phyloP scores from a whole-genome alignment of 2,797 vertebrate genomes.

The Liparis tanakae region DNA sequence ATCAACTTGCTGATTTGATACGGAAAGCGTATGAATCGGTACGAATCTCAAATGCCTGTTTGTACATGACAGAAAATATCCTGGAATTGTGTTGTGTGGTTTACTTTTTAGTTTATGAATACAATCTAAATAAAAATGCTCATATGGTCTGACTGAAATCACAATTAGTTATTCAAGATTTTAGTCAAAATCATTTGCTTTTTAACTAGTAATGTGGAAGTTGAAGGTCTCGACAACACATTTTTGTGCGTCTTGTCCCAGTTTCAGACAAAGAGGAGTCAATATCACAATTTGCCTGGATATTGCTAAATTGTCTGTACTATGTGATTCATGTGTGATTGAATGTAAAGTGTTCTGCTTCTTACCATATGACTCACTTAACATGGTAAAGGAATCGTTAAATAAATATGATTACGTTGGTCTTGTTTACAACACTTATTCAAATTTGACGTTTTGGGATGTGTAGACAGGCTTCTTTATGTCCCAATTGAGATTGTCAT shows the following conservation, averaged over 20 bases:
- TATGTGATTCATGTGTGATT: no score
- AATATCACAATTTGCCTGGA: background rate
- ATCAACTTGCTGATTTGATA: constrained; percentile 45
- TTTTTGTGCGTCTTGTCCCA: no score
- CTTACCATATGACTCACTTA: no score
- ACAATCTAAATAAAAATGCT: background rate
- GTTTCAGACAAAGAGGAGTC: background rate
- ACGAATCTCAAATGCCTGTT: constrained; percentile 17
- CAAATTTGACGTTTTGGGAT: background rate
- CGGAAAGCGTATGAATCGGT: constrained; percentile 11
- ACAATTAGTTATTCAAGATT: background rate
- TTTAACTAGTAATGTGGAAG: no score
- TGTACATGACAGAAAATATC: constrained; percentile 24
- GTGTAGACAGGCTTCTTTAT: background rate
- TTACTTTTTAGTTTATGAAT: background rate
- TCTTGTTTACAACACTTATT: background rate
- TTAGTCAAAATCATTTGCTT: background rate
- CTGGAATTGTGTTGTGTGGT: background rate
- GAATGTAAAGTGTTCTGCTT: no score
- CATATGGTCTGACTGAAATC: background rate
- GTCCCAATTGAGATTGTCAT: no score
- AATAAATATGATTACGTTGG: no score
- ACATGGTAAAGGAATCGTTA: no score
- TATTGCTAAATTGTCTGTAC: background rate
- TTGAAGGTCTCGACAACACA: no score